Base-by-base conservation (phyloP, 2,113 vertebrate genomes). In the Triplophysa rosa region DNA sequence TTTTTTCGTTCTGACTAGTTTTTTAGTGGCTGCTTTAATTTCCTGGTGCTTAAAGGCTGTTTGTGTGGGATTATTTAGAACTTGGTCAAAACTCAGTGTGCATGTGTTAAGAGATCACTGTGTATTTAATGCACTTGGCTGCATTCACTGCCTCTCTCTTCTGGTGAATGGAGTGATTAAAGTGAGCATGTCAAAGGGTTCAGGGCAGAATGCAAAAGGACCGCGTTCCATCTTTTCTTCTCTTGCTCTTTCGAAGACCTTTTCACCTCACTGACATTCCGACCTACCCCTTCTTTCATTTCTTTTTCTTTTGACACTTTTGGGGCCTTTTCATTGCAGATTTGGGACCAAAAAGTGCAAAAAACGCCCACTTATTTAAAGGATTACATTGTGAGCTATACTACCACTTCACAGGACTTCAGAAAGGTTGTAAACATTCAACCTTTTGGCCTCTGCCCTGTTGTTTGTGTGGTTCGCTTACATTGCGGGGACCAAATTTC, bases 141-240 rank as follows among this genome's bases (percentile, higher is more conserved):
- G 26, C 78, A 67, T 82, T 80, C 82, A 72, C 70, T 67, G 54
- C 73, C 77, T 52, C 40, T 83, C 66, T 59, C 17, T 82, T 67
- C 24, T 77, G 67, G 72, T 77, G 67, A 78, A 82, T 81, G 76
- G 69, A 77, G 68, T 80, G 77, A 77, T 78, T 79, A 81, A 83
- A 79, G 74, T 33, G n/a, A 47, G 59, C 61, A 65, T 8, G 67
- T 82, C 79, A 85, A 40, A 72, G 79, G 73, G 64, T 52, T 52
- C 70, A 62, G 12, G 45, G n/a, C 33, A 29, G 63, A 64, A 71
- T 68, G 69, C 54, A 33, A 42, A 29, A 59, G 72, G 61, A 16
- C 42, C 6, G 8, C 33, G 17, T 63, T 68, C 33, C 66, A 66
- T 76, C 23, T 72, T 75, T 49, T 80, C 59, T 54, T 70, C 9